Conservation (phyloP, 64 coral and sea anemone species). For the Pocillopora damicornis region DNA sequence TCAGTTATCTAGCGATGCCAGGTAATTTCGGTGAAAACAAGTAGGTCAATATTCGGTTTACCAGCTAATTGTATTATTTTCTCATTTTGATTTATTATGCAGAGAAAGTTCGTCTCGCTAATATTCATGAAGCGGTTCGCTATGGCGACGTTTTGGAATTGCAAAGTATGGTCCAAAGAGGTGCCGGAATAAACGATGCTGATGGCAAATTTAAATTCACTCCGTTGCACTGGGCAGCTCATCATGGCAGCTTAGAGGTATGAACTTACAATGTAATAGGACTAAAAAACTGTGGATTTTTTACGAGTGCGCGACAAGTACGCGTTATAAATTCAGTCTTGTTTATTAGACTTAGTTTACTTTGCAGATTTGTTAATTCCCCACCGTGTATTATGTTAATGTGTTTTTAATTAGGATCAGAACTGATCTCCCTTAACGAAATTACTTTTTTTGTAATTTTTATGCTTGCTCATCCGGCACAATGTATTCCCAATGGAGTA, state of each 20-base stretch:
- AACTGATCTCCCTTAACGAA: too few relatives aligned
- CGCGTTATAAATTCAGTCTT: too few relatives aligned
- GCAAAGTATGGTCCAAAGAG: slow-evolving; percentile 93
- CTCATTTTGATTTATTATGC: not conserved
- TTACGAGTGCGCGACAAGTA: too few relatives aligned
- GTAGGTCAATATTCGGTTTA: not conserved
- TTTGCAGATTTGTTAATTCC: too few relatives aligned
- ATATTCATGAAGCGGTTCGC: slow-evolving; percentile 92
- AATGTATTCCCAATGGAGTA: too few relatives aligned
- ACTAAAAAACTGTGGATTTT: too few relatives aligned
- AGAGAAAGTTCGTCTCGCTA: slow-evolving; percentile 89
- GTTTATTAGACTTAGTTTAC: too few relatives aligned
- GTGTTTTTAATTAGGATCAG: too few relatives aligned
- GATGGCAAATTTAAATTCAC: slow-evolving; percentile 94
- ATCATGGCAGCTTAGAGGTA: slow-evolving; percentile 94
- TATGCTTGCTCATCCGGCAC: too few relatives aligned
- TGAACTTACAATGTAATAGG: not conserved
- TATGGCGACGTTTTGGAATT: slow-evolving; percentile 93
- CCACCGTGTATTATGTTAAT: too few relatives aligned
- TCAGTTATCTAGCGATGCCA: slow-evolving; percentile 27
- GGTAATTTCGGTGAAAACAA: not conserved
- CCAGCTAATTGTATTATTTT: not conserved
- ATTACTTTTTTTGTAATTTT: too few relatives aligned
- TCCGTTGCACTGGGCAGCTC: slow-evolving; percentile 92
- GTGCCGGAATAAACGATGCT: slow-evolving; percentile 88